phyloP scores from a whole-genome alignment of 2,113 vertebrate genomes.

The Archocentrus centrarchus region DNA sequence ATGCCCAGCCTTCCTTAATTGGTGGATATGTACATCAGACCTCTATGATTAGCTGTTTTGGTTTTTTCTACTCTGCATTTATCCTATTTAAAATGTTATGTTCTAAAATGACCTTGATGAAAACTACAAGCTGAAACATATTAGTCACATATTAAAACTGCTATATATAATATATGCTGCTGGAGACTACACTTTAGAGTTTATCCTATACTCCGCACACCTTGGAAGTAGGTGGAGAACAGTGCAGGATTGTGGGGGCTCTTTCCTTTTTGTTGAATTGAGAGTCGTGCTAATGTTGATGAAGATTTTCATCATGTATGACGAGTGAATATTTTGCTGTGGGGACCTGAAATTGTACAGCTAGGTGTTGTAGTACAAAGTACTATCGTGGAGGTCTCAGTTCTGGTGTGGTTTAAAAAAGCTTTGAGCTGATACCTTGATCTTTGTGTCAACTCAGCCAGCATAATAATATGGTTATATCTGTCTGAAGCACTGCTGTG shows the following conservation, averaged over 20 bases:
- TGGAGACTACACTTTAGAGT: background rate
- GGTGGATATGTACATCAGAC: background rate
- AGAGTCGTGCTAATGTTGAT: background rate
- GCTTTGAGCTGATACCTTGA: background rate
- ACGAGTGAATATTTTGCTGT: background rate
- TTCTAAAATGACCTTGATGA: background rate
- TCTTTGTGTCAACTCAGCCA: background rate
- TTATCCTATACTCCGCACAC: background rate
- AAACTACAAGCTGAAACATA: background rate
- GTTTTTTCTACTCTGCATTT: background rate
- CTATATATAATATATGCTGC: no score
- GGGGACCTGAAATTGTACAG: background rate
- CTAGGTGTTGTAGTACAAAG: background rate
- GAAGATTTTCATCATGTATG: background rate
- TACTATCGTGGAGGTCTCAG: background rate
- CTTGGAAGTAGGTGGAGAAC: background rate
- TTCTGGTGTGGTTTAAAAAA: background rate
- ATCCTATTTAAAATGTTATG: background rate
- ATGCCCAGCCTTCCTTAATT: background rate
- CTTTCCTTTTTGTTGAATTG: no score
- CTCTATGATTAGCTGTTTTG: background rate
- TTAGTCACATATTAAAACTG: background rate
- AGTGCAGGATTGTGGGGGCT: no score
- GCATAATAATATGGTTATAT: background rate
- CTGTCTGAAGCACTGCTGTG: background rate